Evolutionary conservation across 2,888 invertebrate species (phyloP), one percentile per base, ranked within the genome.

Genomic region (Melinaea menophilus): DNA sequence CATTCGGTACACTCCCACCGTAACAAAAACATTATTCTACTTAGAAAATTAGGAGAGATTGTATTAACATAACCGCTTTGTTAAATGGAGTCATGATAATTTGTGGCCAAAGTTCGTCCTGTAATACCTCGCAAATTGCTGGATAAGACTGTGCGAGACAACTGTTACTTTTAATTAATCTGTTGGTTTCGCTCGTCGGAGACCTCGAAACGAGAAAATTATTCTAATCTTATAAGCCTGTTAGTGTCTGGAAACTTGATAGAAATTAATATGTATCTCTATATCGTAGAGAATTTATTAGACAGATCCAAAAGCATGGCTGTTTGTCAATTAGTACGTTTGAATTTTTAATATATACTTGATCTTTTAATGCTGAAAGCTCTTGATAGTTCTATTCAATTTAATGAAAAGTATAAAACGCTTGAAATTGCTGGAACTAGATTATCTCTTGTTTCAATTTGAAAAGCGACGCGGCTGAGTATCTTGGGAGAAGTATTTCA

Each of bases 111-210:
- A 90, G 86, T 90, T 90, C 80, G 86, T 84, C 86, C 85, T 86
- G 87, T 90, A 88, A 90, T 90, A 87, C 88, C 87, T 89, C 88
- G 88, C 90, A 90, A 90, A 90, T 90, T 90, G 89, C 87, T 82
- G 89, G 88, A 88, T 88, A 88, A 89, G 88, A 89, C 90, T 87
- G 90, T 88, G 89, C 86, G 88, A 88, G 90, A 89, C 89, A 90
- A 90, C 90, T 90, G 90, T 89, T 90, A 90, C 90, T 90, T 90
- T 90, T 90, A 90, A 90, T 90, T 90, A 89, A 90, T 90, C 88
- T 85, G 87, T 87, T 86, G 89, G 85, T 88, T 82, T 82, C 80
- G 82, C 80, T 86, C 85, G 86, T 84, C 82, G 85, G 82, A 86
- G 80, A 82, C 82, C 82, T 85, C 78, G 80, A 83, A 89, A 89